Base-by-base conservation (phyloP, 2,113 vertebrate species). In the Dicerorhinus sumatrensis region DNA sequence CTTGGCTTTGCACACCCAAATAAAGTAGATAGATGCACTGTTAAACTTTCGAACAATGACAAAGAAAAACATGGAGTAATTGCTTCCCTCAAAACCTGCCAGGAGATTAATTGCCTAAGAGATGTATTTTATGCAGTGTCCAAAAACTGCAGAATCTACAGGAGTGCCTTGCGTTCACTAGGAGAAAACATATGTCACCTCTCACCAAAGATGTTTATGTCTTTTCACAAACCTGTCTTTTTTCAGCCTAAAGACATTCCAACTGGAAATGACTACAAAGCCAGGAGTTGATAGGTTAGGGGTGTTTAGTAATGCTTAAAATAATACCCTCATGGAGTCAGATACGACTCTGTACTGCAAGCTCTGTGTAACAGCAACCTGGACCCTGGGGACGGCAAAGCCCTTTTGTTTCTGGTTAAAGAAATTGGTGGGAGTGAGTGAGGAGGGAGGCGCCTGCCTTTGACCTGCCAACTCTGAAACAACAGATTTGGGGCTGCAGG, bases 161-260 rank as follows among this genome's bases (percentile, higher is more conserved):
- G 36, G 27, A 82, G 96, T 97, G 97, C 95, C 95, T 95, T 70
- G 83, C 95, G 98, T 97, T 96, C 94, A 93, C 96, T 97, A 94
- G 98, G 56, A 97, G 98, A 95, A 98, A 98, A 96, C 97, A 95
- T 94, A 96, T 97, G 97, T 98, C 98, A 97, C 96, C 98, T 98
- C 96, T 98, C 97, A 96, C 97, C 96, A 94, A 93, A 73, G 93
- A 96, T 98, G 97, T 98, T 98, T 98, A 91, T 96, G 97, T 98
- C 98, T 98, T 97, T 88, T 96, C 96, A 92, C 91, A 97, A 97
- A 96, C 97, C 98, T 98, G 98, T 96, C 97, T 98, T 97, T 96
- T 98, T 98, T 98, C 97, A 97, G 86, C 97, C 91, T 91, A 33
- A 16, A 97, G 91, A 90, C 54, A 96, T 97, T 97, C 96, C 97